Conservation (phyloP, 2,113 vertebrate species). For the Phalacrocorax carbo region DNA sequence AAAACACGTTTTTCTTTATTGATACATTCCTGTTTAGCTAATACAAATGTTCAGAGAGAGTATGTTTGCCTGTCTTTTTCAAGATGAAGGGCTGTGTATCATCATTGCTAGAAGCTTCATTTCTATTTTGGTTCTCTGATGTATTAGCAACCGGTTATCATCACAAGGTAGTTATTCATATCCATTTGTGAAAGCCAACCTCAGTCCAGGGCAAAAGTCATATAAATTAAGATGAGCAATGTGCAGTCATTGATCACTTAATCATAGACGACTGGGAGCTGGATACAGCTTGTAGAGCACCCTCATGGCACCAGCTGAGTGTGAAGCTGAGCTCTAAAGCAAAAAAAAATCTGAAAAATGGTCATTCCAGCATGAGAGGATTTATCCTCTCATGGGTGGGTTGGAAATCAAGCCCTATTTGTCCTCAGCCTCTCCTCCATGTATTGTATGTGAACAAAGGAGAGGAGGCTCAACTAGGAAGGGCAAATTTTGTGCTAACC, state of each 20-base stretch:
- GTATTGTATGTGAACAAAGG: not conserved
- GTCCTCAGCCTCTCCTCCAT: not conserved
- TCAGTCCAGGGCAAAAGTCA: not conserved
- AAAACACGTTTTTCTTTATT: not conserved
- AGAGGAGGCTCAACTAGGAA: not conserved
- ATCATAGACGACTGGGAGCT: not conserved
- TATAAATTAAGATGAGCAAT: not conserved
- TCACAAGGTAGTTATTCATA: not conserved
- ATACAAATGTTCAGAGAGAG: not conserved
- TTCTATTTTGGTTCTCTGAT: conserved; percentile 7
- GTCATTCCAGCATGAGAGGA: not conserved
- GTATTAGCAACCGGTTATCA: not conserved
- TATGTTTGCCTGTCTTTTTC: not conserved
- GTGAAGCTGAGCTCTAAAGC: not conserved
- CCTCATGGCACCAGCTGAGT: not conserved
- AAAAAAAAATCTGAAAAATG: not conserved
- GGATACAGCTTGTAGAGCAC: not conserved
- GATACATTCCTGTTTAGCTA: not conserved
- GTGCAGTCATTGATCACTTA: not conserved
- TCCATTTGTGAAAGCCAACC: not conserved
- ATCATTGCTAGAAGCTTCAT: not conserved
- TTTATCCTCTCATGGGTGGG: not conserved
- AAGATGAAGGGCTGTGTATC: not conserved
- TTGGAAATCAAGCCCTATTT: not conserved
- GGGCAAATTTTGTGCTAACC: not conserved